Evolutionary conservation across 2,888 invertebrate genomes (phyloP), one percentile per base, ranked within the genome.

Genomic region (Philaethria dido): DNA sequence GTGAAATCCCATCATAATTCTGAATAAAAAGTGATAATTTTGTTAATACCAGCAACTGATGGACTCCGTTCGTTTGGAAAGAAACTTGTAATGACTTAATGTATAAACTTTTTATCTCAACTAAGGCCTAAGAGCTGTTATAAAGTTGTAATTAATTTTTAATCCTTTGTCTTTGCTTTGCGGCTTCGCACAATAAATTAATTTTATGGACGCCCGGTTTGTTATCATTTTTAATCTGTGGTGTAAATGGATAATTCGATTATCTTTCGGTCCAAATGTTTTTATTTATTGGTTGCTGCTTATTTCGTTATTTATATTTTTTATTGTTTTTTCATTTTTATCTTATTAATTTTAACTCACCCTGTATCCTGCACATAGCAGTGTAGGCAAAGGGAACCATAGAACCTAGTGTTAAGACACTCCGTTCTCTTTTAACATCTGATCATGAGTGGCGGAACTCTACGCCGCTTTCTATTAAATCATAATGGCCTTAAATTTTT

Each of bases 111-210:
- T 69, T 68, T 69, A 71, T 71, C 69, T 48, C 57, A 16, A 48
- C 52, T 64, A 64, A 36, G 55, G 67, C 60, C 66, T 65, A 69
- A 71, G 69, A 65, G 63, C 79, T 80, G 80, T 81, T 81, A 74
- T 72, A 74, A 85, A 85, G 83, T 81, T 83, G 82, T 88, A 87
- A 89, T 88, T 88, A 88, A 88, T 87, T 87, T 88, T 88, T 87
- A 89, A 89, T 88, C 87, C 85, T 73, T 80, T 80, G 83, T 84
- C 75, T 78, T 75, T 83, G 84, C 84, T 86, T 85, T 79, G 80
- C 80, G 83, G 87, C 83, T 85, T 84, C 80, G 80, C 79, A 83
- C 85, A 86, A 84, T 83, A 86, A 87, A 87, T 87, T 86, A 73
- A 77, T 76, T 77, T 77, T 71, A 73, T 72, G 66, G 69, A 39